Evolutionary conservation across 2,113 vertebrate species (phyloP).

Genomic region (Cyrtonyx montezumae): DNA sequence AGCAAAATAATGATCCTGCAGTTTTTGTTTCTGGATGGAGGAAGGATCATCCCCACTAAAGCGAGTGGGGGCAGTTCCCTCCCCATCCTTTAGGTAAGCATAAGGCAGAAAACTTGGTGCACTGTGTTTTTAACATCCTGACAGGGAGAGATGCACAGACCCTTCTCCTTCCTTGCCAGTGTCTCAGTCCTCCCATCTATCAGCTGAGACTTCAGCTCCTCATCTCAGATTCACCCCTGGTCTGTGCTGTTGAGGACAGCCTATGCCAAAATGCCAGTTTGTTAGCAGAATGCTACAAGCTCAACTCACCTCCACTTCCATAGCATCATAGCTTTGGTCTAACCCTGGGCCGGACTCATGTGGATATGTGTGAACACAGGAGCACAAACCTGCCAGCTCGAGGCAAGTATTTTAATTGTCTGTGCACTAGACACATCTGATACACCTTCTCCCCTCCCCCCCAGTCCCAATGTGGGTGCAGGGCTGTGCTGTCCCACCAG

Average conservation of each 20-base stretch:
- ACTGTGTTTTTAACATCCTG: not conserved
- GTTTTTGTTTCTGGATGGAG: not conserved
- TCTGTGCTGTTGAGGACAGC: not conserved
- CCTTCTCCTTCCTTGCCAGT: not conserved
- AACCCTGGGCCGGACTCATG: not conserved
- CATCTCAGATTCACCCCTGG: not conserved
- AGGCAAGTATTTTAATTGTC: not conserved
- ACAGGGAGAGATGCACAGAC: not conserved
- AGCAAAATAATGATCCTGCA: not conserved
- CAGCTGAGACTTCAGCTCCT: not conserved
- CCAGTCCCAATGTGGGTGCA: not conserved
- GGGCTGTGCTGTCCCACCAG: not conserved
- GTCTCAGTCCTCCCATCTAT: not conserved
- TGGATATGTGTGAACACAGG: not conserved
- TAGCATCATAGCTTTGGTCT: not conserved
- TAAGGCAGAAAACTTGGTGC: not conserved
- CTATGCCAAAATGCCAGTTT: not conserved
- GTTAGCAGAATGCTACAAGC: not conserved
- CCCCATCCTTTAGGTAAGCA: not conserved
- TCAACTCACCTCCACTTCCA: not conserved
- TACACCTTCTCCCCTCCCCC: too few relatives aligned
- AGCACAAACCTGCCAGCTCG: fast-evolving
- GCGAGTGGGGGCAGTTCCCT: not conserved
- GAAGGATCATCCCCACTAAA: fast-evolving
- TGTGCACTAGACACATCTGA: not conserved